Conservation (phyloP, 2,888 invertebrate species). For the Plebejus argus region DNA sequence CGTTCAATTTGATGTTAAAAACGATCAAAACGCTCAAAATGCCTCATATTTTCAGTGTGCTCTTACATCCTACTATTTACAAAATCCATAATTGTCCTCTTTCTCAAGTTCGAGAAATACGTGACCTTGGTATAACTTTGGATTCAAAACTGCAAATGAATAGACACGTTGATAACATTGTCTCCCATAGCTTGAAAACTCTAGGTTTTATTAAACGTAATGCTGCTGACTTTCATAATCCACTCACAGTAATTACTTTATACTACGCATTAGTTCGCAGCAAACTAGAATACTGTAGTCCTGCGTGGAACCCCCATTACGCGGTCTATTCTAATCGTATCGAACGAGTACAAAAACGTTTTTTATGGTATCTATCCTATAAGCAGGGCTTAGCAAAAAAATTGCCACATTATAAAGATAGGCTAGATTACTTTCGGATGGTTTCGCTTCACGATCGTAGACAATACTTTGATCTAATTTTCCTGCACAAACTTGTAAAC, state of each 20-base stretch:
- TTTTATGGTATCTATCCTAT: not conserved
- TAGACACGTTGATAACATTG: not conserved
- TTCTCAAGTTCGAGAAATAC: not conserved
- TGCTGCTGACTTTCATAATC: not conserved
- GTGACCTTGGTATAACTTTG: constrained; percentile 3
- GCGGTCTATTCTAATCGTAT: not conserved
- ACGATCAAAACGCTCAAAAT: too few relatives aligned
- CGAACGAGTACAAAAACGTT: not conserved
- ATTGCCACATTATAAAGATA: constrained; percentile 1
- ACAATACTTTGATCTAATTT: not conserved
- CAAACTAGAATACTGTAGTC: not conserved
- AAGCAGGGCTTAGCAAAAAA: not conserved
- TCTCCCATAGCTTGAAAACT: not conserved
- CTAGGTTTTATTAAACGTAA: not conserved
- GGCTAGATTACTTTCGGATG: constrained; percentile 10
- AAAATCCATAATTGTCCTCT: not conserved
- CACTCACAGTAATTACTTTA: not conserved
- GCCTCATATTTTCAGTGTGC: too few relatives aligned
- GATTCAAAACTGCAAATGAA: not conserved
- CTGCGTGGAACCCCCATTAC: not conserved
- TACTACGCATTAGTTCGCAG: not conserved
- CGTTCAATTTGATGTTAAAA: too few relatives aligned
- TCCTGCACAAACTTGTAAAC: constrained; percentile 2
- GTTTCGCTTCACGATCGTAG: not conserved
- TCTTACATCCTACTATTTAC: not conserved